Evolutionary conservation across 2,797 vertebrate genomes (phyloP).

Genomic region (Sitta carolinensis): DNA sequence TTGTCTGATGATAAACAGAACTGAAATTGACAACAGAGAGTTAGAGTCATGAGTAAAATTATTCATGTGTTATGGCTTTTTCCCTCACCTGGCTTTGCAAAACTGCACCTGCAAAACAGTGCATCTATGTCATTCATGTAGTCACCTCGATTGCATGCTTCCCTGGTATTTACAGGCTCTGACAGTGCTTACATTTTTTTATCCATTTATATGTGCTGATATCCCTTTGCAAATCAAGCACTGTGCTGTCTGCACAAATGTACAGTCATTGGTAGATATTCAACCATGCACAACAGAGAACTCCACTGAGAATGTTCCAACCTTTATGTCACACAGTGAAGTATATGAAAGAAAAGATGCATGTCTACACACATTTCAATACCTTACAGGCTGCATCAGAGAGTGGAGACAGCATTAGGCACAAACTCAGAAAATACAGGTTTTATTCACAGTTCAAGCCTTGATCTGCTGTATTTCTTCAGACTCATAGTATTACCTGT

Average conservation of each 20-base stretch:
- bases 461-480: neutral
- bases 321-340: neutral
- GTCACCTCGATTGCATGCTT: neutral
- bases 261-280: neutral
- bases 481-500: neutral
- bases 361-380: neutral
- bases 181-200: neutral
- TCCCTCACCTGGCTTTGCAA: constrained; percentile 34
- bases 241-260: neutral
- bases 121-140: neutral
- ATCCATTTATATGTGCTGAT: neutral
- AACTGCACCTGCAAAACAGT: constrained; percentile 31
- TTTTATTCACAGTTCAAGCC: neutral
- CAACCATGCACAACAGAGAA: neutral
- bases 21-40: constrained; percentile 57
- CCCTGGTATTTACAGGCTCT: neutral
- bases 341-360: neutral
- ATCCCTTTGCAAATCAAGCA: neutral
- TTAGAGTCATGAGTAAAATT: constrained; percentile 48
- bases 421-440: neutral
- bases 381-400: neutral
- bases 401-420: neutral
- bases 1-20: constrained; percentile 67
- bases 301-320: neutral
- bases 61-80: constrained; percentile 50